Evolutionary conservation across 35 echinoderm and acorn worm species (phyloP).

Genomic region (Heliocidaris erythrogramma): DNA sequence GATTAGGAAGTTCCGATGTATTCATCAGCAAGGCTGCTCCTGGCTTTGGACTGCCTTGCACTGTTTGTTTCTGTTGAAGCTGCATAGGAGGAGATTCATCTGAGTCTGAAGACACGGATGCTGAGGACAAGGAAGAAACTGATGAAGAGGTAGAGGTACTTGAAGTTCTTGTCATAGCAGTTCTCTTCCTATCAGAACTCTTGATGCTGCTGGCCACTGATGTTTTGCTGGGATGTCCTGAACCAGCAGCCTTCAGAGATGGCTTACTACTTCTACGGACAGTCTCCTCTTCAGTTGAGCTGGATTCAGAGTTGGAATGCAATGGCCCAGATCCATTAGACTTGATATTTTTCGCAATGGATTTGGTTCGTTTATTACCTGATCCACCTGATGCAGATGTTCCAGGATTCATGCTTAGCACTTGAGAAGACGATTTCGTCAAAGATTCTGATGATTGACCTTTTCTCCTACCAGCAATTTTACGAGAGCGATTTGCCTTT

Average conservation of each 20-base stretch:
- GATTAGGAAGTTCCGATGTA: neutral
- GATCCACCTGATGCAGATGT: neutral
- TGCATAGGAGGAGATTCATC: neutral
- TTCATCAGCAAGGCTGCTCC: neutral
- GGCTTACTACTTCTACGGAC: neutral
- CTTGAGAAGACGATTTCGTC: neutral
- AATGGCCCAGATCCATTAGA: neutral
- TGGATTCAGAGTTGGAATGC: neutral
- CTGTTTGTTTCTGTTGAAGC: neutral
- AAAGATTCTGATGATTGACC: neutral
- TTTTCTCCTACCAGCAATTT: neutral
- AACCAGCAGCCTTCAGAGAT: neutral
- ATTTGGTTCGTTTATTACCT: neutral
- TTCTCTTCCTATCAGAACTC: neutral
- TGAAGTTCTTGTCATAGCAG: neutral
- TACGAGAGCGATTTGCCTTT: neutral
- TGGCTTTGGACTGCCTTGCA: neutral
- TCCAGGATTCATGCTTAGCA: neutral
- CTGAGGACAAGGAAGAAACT: neutral
- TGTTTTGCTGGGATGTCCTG: neutral
- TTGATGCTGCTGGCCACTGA: neutral
- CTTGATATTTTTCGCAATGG: neutral
- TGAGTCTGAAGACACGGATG: neutral
- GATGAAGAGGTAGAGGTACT: neutral
- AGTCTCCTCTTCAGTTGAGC: conserved; percentile 13